A percentile compares a stretch with the other conserved stretches of the same genome.
phyloP scores from a whole-genome alignment of 1,140 invertebrate species.

The Asbolus verrucosus region DNA sequence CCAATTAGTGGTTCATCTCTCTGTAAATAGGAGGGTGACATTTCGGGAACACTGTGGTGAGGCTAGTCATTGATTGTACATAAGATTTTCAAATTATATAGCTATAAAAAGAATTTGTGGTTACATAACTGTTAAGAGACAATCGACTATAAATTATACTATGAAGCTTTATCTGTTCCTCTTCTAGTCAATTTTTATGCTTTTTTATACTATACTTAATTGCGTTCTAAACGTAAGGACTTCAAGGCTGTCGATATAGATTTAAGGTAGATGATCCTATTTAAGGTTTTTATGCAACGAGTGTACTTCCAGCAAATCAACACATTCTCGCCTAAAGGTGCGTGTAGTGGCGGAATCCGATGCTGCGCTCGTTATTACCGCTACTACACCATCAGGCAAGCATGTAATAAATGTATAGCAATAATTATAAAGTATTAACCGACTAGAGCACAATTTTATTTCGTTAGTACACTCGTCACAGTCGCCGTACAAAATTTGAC shows the following conservation, averaged over 20 bases:
- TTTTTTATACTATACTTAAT: constrained; percentile 51
- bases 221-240: constrained; percentile 43
- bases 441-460: constrained; percentile 5
- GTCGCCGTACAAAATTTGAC: constrained; percentile 8
- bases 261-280: constrained; percentile 36
- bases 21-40: background rate
- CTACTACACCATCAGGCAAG: too few relatives aligned
- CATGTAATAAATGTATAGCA: constrained; percentile 39
- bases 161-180: constrained; percentile 53
- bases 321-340: too few relatives aligned
- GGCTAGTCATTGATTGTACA: constrained; percentile 31
- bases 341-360: too few relatives aligned
- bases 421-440: constrained; percentile 41
- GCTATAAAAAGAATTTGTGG: constrained; percentile 28
- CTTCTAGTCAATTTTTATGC: constrained; percentile 57
- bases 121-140: constrained; percentile 45
- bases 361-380: too few relatives aligned
- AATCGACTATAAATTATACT: constrained; percentile 48
- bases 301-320: constrained; percentile 31
- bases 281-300: constrained; percentile 18
- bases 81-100: constrained; percentile 7
- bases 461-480: constrained; percentile 25
- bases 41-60: constrained; percentile 2
- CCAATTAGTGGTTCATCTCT: background rate
- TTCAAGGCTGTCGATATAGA: constrained; percentile 53